A percentile compares a stretch with the other conserved stretches of the same genome.
Evolutionary conservation across 2,113 vertebrate species (phyloP).

Genomic region (Zingel zingel): DNA sequence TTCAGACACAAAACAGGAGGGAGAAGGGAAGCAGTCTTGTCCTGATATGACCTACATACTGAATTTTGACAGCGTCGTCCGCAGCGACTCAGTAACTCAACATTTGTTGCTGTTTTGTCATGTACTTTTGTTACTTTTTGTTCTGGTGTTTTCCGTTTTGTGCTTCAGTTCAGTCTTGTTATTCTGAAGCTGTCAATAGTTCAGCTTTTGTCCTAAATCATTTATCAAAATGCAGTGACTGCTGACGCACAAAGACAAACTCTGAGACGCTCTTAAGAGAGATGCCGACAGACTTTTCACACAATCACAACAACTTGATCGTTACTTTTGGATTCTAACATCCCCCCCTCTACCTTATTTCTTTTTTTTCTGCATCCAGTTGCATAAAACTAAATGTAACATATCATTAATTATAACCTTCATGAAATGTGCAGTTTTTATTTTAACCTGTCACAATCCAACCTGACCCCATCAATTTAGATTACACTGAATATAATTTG

Average conservation of each 20-base stretch:
- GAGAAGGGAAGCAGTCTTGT: background rate
- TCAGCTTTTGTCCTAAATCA: slow-evolving; percentile 23
- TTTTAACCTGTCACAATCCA: no score
- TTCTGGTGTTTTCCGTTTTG: background rate
- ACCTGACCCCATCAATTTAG: no score
- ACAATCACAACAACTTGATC: background rate
- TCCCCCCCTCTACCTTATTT: background rate
- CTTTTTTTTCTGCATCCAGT: background rate
- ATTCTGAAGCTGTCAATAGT: slow-evolving; percentile 34
- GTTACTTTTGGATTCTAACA: background rate
- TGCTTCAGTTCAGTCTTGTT: slow-evolving; percentile 11
- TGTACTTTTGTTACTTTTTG: background rate
- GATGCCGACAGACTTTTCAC: slow-evolving; percentile 7
- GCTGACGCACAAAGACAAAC: slow-evolving; percentile 25
- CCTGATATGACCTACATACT: slow-evolving; percentile 13
- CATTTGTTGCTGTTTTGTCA: slow-evolving; percentile 25
- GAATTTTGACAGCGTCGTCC: slow-evolving; percentile 29
- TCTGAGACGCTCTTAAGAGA: background rate
- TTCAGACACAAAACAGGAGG: background rate
- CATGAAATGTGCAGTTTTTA: no score
- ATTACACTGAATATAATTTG: no score
- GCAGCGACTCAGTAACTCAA: slow-evolving; percentile 22
- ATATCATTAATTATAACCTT: background rate
- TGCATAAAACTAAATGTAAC: background rate
- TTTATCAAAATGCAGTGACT: slow-evolving; percentile 41